Percentiles rank a stretch among this genome's conserved stretches.
These are phyloP conservation scores for Leucophenga montana DNA, from an alignment of 2,888 invertebrate species.

Conservation along the genomic window DNA sequence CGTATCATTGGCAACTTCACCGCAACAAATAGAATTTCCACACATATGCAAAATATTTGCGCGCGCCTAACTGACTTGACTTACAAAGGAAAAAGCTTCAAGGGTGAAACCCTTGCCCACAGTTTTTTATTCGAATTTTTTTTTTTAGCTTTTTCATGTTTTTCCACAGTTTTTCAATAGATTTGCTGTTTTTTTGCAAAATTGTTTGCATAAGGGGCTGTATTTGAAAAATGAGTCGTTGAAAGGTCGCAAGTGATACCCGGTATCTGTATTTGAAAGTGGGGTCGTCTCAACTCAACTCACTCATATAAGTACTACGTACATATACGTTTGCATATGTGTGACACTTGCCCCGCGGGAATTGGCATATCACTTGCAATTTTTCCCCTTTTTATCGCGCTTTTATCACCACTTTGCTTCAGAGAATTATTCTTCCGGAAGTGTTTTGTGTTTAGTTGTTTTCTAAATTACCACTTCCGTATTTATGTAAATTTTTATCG, in stretches of 20 bases:
- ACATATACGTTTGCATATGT: too few species aligned
- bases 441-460: constrained; percentile 40
- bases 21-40: constrained; percentile 11
- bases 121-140: too few species aligned
- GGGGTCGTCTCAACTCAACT: neutral
- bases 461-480: constrained; percentile 61
- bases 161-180: constrained; percentile 13
- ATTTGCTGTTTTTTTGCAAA: constrained; percentile 11
- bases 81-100: neutral
- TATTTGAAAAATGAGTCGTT: too few species aligned
- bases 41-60: constrained; percentile 12
- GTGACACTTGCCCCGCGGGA: constrained; percentile 28
- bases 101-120: too few species aligned
- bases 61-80: constrained; percentile 17
- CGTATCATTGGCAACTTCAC: neutral
- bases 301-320: neutral
- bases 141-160: constrained; percentile 9
- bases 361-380: constrained; percentile 13
- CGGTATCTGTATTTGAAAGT: neutral
- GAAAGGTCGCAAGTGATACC: constrained; percentile 9
- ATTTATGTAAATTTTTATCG: constrained; percentile 65
- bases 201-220: constrained; percentile 17
- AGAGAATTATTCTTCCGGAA: constrained; percentile 16
- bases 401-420: constrained; percentile 17
- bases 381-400: neutral